Conservation (phyloP, 2,888 invertebrate genomes). For the Oscheius myriophilus region DNA sequence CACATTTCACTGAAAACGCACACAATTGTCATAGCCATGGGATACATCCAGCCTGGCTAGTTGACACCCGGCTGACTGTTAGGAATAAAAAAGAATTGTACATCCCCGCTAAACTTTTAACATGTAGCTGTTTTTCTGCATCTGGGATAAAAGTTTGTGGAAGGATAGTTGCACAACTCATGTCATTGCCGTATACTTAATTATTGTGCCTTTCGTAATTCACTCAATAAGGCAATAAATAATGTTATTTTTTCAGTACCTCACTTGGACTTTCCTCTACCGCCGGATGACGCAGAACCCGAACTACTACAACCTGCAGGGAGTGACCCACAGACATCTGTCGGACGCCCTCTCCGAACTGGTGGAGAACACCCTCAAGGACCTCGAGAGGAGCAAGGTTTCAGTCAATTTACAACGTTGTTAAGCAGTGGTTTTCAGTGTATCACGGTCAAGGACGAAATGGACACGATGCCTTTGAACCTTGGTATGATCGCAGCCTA, state of each 20-base stretch:
- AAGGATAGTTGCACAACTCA: too few relatives aligned
- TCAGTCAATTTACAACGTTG: background rate
- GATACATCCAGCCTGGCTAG: too few relatives aligned
- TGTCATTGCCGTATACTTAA: too few relatives aligned
- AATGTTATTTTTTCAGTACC: constrained; percentile 75
- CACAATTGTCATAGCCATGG: too few relatives aligned
- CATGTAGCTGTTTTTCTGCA: too few relatives aligned
- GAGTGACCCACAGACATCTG: constrained; percentile 79
- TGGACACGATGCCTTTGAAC: constrained; percentile 95
- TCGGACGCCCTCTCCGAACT: constrained; percentile 98
- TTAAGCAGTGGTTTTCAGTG: constrained; percentile 74
- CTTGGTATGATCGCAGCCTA: constrained; percentile 99
- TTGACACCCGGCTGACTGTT: too few relatives aligned
- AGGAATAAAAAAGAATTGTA: too few relatives aligned
- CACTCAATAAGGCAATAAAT: background rate
- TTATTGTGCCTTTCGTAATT: too few relatives aligned
- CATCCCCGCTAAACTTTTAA: too few relatives aligned
- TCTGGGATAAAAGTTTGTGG: too few relatives aligned
- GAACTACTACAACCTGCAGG: constrained; percentile 96
- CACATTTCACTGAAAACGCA: too few relatives aligned
- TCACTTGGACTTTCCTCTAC: constrained; percentile 99
- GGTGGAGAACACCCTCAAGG: constrained; percentile 89
- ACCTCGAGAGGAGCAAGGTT: constrained; percentile 66
- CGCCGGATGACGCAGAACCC: constrained; percentile 96
- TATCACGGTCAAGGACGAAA: constrained; percentile 95